Conservation (phyloP, 1,140 invertebrate genomes). For the Drosophila lini region DNA sequence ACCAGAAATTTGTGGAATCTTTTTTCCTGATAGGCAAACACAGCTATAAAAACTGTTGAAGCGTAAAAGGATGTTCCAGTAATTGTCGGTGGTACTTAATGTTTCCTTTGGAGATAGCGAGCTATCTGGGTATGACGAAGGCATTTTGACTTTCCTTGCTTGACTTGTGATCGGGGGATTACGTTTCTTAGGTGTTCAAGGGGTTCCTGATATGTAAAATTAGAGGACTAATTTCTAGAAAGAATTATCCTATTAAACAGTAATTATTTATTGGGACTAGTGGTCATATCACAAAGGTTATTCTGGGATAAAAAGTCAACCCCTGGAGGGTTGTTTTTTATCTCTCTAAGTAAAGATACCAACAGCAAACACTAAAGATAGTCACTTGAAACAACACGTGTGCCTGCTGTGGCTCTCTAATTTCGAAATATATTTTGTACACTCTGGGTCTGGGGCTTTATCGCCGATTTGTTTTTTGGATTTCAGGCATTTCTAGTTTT, state of each 20-base stretch:
- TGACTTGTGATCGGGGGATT: background rate
- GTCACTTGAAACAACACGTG: constrained; percentile 19
- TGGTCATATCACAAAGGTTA: background rate
- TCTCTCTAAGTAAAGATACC: constrained; percentile 3
- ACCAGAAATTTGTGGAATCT: constrained; percentile 26
- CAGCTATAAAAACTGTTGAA: constrained; percentile 71
- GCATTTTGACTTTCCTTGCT: background rate
- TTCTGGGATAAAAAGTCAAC: background rate
- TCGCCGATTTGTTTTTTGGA: constrained; percentile 61
- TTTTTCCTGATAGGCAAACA: constrained; percentile 44
- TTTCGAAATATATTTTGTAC: constrained; percentile 30
- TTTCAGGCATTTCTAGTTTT: constrained; percentile 18
- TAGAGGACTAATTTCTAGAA: background rate
- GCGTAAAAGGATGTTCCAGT: constrained; percentile 69
- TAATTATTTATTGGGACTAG: background rate
- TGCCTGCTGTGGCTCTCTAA: constrained; percentile 1
- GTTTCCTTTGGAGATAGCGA: constrained; percentile 59
- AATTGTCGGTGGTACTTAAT: constrained; percentile 49
- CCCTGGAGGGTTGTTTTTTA: background rate
- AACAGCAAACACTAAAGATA: constrained; percentile 4
- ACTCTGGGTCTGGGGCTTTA: constrained; percentile 41
- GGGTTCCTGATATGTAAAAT: background rate
- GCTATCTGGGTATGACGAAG: constrained; percentile 29
- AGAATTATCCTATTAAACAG: background rate
- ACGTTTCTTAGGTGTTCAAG: constrained; percentile 1